Conservation (phyloP, 2,113 vertebrate genomes). For the Perca schrenkii region DNA sequence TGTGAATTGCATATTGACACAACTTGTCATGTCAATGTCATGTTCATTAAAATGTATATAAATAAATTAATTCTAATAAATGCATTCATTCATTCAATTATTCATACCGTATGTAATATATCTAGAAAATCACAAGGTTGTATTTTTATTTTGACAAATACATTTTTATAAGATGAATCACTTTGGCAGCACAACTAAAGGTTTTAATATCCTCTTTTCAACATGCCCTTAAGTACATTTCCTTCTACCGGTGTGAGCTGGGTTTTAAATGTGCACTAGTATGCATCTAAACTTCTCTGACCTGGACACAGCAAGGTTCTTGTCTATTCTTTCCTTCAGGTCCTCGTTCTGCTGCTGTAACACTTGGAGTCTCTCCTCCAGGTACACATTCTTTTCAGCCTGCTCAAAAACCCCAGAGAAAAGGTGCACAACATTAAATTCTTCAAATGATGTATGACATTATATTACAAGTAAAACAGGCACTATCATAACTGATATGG, state of each 20-base stretch:
- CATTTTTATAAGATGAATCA: neutral
- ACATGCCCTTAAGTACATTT: neutral
- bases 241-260: neutral
- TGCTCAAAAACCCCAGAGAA: conserved; percentile 79
- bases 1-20: too few species aligned
- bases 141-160: neutral
- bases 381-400: conserved; percentile 93
- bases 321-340: conserved; percentile 92
- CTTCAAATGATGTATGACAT: conserved; percentile 38
- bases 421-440: conserved; percentile 69
- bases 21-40: too few species aligned
- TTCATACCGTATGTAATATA: too few species aligned
- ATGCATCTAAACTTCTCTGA: conserved; percentile 61
- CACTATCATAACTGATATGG: neutral
- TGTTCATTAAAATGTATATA: too few species aligned
- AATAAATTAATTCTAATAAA: too few species aligned
- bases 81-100: too few species aligned
- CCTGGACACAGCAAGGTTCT: conserved; percentile 93
- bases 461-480: neutral
- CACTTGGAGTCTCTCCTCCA: conserved; percentile 94
- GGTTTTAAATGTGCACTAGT: neutral
- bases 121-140: too few species aligned
- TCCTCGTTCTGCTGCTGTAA: conserved; percentile 98
- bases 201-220: too few species aligned
- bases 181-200: neutral